Conservation (phyloP, 2,888 invertebrate species). For the Lordiphosa andalusiaca region DNA sequence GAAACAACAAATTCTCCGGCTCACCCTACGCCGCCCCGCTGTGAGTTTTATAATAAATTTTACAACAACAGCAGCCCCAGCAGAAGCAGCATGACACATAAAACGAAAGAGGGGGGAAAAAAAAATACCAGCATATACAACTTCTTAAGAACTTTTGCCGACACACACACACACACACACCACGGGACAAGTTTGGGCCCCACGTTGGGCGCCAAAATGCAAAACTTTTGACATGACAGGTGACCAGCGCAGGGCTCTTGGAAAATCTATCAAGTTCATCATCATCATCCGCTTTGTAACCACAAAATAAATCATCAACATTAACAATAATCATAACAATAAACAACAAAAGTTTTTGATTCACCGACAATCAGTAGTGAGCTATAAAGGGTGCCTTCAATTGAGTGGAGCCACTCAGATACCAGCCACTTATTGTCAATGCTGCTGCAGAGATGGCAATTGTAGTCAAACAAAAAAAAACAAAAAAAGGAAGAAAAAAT, state of each 20-base stretch:
- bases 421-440: neutral
- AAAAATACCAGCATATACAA: conserved; percentile 5
- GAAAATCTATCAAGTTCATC: conserved; percentile 5
- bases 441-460: no score
- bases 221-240: conserved; percentile 56
- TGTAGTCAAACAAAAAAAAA: no score
- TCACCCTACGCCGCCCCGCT: conserved; percentile 38
- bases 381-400: neutral
- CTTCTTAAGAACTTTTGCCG: conserved; percentile 70
- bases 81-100: conserved; percentile 27
- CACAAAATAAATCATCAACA: conserved; percentile 48
- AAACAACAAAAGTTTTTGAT: conserved; percentile 5
- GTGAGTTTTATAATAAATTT: conserved; percentile 60
- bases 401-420: conserved; percentile 2
- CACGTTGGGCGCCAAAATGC: conserved; percentile 39
- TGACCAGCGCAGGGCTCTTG: conserved; percentile 27
- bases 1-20: conserved; percentile 28
- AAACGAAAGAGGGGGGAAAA: conserved; percentile 43
- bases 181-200: conserved; percentile 33
- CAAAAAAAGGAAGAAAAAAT: no score
- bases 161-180: conserved; percentile 33
- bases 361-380: neutral
- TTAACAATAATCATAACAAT: conserved; percentile 18
- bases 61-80: conserved; percentile 41
- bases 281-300: conserved; percentile 5